phyloP scores from a whole-genome alignment of 2,797 vertebrate genomes.

The Neostethus bicornis region DNA sequence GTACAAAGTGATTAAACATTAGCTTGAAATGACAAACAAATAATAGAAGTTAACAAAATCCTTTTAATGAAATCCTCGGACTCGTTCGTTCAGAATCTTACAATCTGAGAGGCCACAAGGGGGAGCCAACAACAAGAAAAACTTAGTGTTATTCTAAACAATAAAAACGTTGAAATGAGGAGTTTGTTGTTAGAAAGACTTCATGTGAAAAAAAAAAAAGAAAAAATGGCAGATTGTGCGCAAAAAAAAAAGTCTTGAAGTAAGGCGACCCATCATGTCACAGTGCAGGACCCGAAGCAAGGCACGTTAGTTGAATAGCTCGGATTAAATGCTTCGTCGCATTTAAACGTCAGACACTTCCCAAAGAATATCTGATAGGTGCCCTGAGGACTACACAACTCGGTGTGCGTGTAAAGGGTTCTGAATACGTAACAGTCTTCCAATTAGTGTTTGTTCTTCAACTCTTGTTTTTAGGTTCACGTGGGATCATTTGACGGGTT shows the following conservation, averaged over 20 bases:
- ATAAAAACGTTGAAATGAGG: not conserved
- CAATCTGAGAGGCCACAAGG: conserved; percentile 21
- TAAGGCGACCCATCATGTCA: conserved; percentile 8
- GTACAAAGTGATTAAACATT: not conserved
- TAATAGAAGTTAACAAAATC: not conserved
- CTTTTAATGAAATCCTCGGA: not conserved
- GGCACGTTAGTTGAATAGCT: conserved; percentile 26
- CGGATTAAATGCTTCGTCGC: too few relatives aligned
- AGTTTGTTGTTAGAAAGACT: conserved; percentile 3
- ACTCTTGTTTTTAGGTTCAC: too few relatives aligned
- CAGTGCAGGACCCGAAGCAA: conserved; percentile 29
- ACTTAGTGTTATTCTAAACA: not conserved
- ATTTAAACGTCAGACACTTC: too few relatives aligned
- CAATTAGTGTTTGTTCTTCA: too few relatives aligned
- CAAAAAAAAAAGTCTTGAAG: conserved; percentile 14
- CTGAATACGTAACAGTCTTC: too few relatives aligned
- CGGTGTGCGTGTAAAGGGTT: too few relatives aligned
- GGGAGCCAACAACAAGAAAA: conserved; percentile 19
- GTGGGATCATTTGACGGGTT: too few relatives aligned
- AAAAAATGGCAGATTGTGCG: not conserved
- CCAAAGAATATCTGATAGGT: too few relatives aligned
- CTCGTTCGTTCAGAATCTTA: not conserved
- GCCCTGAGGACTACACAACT: too few relatives aligned
- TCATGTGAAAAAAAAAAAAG: not conserved
- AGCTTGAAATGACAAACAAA: not conserved